Evolutionary conservation across 2,888 invertebrate genomes (phyloP), one percentile per base, ranked within the genome.

Genomic region (Acrocyrtus sp.): DNA sequence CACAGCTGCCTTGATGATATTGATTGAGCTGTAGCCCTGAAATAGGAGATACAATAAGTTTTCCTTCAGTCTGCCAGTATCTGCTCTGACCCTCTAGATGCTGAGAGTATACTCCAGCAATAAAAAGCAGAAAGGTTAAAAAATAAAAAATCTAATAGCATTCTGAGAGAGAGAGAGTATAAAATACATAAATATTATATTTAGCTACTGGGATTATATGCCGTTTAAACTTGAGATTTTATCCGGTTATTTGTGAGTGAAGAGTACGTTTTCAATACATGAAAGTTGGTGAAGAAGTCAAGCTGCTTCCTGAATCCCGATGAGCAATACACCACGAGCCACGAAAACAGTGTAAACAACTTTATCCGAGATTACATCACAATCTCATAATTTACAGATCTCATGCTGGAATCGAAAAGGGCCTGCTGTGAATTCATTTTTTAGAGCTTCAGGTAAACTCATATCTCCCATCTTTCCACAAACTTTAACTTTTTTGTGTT

Each of bases 21-120:
- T 47, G 29, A 45, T 45, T 60, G 60, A 60, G 29, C 27, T 19
- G 39, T 53, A 53, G n/a, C 8, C 2, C 29, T 60, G 60, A 60
- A 60, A 60, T 60, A 45, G 29, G 60, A 60, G 45, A n/a, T n/a
- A n/a, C 45, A 47, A 27, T 47, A 48, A 29, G 48, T 48, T 48
- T 60, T 21, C 21, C 17, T 47, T 60, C 60, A 50, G n/a, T n/a
- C n/a, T n/a, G n/a, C n/a, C n/a, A n/a, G n/a, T n/a, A n/a, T n/a
- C n/a, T n/a, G n/a, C n/a, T n/a, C n/a, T n/a, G n/a, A n/a, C n/a
- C n/a, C n/a, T n/a, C n/a, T n/a, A 50, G 61, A 50, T 61, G 50
- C 26, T 39, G 41, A 39, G 19, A 12, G 22, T 21, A 22, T 21
- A 8, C 21, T 22, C 6, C 3, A 22, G 21, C 22, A 50, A 50